A percentile compares a stretch with the other conserved stretches of the same genome.
phyloP scores from a whole-genome alignment of 2,797 vertebrate genomes.

The Euphonia xanthogaster region DNA sequence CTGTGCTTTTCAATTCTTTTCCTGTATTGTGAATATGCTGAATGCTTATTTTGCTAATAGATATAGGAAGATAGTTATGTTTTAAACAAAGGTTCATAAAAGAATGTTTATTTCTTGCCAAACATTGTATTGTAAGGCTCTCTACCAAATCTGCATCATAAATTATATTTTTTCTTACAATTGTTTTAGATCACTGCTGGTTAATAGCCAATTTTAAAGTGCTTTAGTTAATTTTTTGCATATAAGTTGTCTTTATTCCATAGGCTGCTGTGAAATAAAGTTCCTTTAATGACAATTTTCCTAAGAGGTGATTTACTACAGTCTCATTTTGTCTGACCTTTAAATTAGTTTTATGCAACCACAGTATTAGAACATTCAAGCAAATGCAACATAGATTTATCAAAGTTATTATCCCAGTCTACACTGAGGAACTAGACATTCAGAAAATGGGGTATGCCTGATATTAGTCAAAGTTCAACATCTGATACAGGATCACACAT shows the following conservation, averaged over 20 bases:
- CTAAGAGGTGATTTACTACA: not conserved
- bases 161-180: not conserved
- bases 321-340: conserved; percentile 3
- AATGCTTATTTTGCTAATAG: not conserved
- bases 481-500: not conserved
- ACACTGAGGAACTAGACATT: not conserved
- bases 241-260: not conserved
- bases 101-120: not conserved
- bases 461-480: not conserved
- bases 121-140: not conserved
- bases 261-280: not conserved
- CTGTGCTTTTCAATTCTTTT: not conserved
- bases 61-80: not conserved
- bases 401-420: not conserved
- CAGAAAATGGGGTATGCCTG: not conserved
- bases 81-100: not conserved
- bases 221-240: not conserved
- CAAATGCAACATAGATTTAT: not conserved
- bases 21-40: not conserved
- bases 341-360: conserved; percentile 10
- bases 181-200: not conserved
- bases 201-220: not conserved
- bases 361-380: not conserved
- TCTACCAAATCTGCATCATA: not conserved
- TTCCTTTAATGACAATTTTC: not conserved